Evolutionary conservation across 2,113 vertebrate genomes (phyloP), one percentile per base, ranked within the genome.

Genomic region (Tachuris rubrigastra): DNA sequence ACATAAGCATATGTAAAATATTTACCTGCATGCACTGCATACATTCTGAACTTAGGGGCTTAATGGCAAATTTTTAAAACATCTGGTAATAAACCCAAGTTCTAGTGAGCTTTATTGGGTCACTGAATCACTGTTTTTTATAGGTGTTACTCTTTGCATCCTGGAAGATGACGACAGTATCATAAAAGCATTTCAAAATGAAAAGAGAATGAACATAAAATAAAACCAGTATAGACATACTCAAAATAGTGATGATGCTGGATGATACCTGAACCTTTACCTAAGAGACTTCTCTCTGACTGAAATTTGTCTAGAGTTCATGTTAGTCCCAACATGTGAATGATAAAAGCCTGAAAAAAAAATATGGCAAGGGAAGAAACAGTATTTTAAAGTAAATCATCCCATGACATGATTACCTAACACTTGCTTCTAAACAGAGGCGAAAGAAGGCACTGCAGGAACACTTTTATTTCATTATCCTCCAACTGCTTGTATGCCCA

Each of bases 11-110:
- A 73, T 28, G 24, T 52, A 72, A 79, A 87, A 49, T 56, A 85
- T 55, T 53, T 55, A 75, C 55, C 56, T 46, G 23, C 10, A n/a
- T 14, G 30, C 35, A 63, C 28, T 0, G 0, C 30, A 28, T 31
- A 19, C 24, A 49, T 58, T 30, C 59, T 66, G 63, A 73, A 49
- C 18, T 73, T 72, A 35, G 15, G 49, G 42, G 21, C 20, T 69
- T 69, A 66, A 76, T 12, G 12, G 63, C 47, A 71, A 69, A 46
- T n/a, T 83, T 76, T 77, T 68, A 93, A 88, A 94, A 85, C 10
- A 67, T 52, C 31, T 67, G 24, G 41, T 55, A 93, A 66, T 47
- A 83, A 80, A 71, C 62, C 21, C 52, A 58, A 46, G 67, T 74
- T 85, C 73, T 5, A 75, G n/a, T 31, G 25, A 20, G 41, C 76